Evolutionary conservation across 1,140 invertebrate species (phyloP).

Genomic region (Drosophila pseudoobscura): DNA sequence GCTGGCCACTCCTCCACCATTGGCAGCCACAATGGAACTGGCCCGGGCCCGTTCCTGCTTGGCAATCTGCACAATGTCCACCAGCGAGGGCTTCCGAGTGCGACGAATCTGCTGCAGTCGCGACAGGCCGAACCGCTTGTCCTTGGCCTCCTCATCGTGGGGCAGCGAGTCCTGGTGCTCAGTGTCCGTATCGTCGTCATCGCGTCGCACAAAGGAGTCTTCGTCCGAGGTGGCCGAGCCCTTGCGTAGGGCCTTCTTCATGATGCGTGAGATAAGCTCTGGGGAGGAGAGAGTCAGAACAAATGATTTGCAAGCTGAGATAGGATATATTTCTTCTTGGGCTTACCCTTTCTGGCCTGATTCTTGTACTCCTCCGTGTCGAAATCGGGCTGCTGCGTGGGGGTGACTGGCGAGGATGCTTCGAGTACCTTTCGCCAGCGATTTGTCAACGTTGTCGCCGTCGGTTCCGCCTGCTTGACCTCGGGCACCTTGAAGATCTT

Average conservation of each 20-base stretch:
- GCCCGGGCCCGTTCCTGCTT: conserved; percentile 73
- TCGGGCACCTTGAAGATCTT: conserved; percentile 95
- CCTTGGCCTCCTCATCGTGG: conserved; percentile 84
- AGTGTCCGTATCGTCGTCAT: conserved; percentile 86
- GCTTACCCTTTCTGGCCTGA: conserved; percentile 78
- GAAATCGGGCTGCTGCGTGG: conserved; percentile 75
- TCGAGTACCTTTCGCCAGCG: conserved; percentile 83
- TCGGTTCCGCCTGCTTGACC: conserved; percentile 85
- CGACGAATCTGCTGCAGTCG: conserved; percentile 76
- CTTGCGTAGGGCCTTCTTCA: conserved; percentile 86
- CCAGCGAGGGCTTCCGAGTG: conserved; percentile 76
- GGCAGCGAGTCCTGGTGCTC: conserved; percentile 88
- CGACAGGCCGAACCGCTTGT: conserved; percentile 67
- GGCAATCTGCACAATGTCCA: conserved; percentile 81
- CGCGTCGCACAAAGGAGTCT: conserved; percentile 79
- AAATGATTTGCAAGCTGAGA: conserved; percentile 26
- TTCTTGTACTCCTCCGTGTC: conserved; percentile 81
- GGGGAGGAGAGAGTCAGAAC: not conserved
- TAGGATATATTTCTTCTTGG: not conserved
- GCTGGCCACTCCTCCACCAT: conserved; percentile 17
- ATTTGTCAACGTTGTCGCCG: conserved; percentile 71
- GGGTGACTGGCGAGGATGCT: conserved; percentile 78
- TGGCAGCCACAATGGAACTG: conserved; percentile 55
- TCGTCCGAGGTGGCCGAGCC: conserved; percentile 85
- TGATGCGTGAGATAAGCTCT: conserved; percentile 87